Percentiles rank a stretch among this genome's conserved stretches.
phyloP scores from a whole-genome alignment of 2,797 vertebrate species.

The Poeciliopsis turneri region DNA sequence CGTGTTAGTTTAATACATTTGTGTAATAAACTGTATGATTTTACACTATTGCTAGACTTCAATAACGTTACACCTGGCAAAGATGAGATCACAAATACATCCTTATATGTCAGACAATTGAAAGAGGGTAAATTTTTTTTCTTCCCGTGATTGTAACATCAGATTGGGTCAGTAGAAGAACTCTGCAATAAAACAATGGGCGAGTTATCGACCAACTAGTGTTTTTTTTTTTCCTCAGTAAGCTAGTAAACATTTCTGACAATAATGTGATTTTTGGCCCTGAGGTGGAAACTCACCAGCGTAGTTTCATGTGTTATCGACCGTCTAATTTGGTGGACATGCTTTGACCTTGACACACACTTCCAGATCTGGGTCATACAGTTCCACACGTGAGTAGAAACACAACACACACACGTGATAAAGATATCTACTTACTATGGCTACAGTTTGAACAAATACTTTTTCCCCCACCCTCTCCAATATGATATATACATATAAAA shows the following conservation, averaged over 20 bases:
- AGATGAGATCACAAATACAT: neutral
- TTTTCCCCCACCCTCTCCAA: neutral
- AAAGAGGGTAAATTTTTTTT: neutral
- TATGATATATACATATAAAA: neutral
- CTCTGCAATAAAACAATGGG: constrained; percentile 2
- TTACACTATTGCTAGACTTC: neutral
- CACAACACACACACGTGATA: neutral
- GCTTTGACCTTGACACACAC: constrained; percentile 62
- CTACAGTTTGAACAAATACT: neutral
- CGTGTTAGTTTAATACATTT: neutral
- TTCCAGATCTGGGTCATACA: constrained; percentile 50
- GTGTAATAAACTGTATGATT: neutral
- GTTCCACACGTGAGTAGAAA: constrained; percentile 28
- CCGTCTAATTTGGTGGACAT: constrained; percentile 19
- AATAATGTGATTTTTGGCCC: constrained; percentile 46
- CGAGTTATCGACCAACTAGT: neutral
- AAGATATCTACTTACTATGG: neutral
- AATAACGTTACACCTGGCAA: neutral
- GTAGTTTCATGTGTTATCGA: constrained; percentile 54
- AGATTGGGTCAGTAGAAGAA: neutral
- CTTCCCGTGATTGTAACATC: neutral
- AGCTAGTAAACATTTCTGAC: constrained; percentile 24
- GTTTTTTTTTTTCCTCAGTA: neutral
- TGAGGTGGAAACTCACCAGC: constrained; percentile 30
- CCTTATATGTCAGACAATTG: neutral